Evolutionary conservation across 1,140 invertebrate genomes (phyloP), one percentile per base, ranked within the genome.

Genomic region (Maniola jurtina): DNA sequence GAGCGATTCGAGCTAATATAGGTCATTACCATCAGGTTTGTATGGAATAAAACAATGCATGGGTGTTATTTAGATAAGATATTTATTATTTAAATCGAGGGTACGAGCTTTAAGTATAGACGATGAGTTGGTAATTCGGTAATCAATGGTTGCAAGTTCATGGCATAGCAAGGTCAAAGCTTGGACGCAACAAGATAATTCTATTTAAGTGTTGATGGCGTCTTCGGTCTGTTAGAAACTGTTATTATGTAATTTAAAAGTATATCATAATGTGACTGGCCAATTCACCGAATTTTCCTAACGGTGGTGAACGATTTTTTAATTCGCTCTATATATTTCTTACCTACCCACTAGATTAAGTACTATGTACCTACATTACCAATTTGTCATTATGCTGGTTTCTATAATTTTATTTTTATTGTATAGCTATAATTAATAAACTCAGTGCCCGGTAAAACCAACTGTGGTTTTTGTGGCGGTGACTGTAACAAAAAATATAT

Each of bases 21-120:
- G 73, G 84, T 88, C 70, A 88, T 90, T 90, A 89, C 67, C 58
- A 55, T 40, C 57, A 48, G 64, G 75, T 76, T 80, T 67, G 72
- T 75, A 62, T 76, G 69, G 70, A 65, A 72, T 73, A 80, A 84
- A 79, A 87, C 87, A 89, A 88, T 84, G 80, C 69, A 71, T 70
- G 70, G 75, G 77, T 85, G 79, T 83, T 86, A 86, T 89, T 89
- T 86, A 80, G 79, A 89, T 83, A 83, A 84, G 79, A 88, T 90
- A 88, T 88, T 89, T 90, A 89, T 88, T 88, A 90, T 90, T 87
- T 88, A 87, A 89, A 90, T 88, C 81, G 80, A 67, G 68, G 48
- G 68, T 70, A 68, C 64, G 66, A 66, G 76, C 73, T 70, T 69
- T 90, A 90, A 90, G 83, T 90, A 90, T 90, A 90, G 86, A 70